Percentiles rank a stretch among this genome's conserved stretches.
phyloP scores from a whole-genome alignment of 1,140 invertebrate species.

The Sitodiplosis mosellana region DNA sequence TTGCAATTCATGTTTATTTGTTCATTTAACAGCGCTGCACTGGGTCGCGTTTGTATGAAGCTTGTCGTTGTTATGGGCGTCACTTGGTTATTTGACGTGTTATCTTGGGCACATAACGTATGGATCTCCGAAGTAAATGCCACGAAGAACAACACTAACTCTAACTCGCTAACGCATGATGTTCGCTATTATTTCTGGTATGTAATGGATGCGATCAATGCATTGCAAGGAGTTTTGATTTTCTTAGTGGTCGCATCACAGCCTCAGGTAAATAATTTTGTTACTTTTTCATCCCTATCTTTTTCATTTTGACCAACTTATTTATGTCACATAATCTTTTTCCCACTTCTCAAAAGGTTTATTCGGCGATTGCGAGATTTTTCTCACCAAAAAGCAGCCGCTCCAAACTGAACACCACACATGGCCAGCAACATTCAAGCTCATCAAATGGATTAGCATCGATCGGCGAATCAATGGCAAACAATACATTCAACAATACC shows the following conservation, averaged over 20 bases:
- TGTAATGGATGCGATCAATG: slow-evolving; percentile 61
- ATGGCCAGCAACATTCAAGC: slow-evolving; percentile 35
- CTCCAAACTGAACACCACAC: slow-evolving; percentile 34
- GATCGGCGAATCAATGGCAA: slow-evolving; percentile 50
- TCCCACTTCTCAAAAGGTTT: slow-evolving; percentile 29
- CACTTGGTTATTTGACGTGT: slow-evolving; percentile 64
- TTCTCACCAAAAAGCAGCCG: slow-evolving; percentile 34
- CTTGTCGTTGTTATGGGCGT: slow-evolving; percentile 72
- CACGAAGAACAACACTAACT: no score
- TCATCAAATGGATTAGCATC: slow-evolving; percentile 59
- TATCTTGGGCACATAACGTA: slow-evolving; percentile 33
- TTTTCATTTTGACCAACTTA: not conserved
- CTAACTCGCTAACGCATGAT: no score
- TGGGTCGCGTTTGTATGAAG: slow-evolving; percentile 63
- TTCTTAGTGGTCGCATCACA: slow-evolving; percentile 77
- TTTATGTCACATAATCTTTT: no score
- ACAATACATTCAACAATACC: slow-evolving; percentile 47
- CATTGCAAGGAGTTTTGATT: slow-evolving; percentile 72
- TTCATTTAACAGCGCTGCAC: slow-evolving; percentile 38
- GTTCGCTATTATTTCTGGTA: slow-evolving; percentile 62
- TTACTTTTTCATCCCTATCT: not conserved
- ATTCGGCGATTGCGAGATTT: slow-evolving; percentile 44
- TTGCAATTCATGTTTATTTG: slow-evolving; percentile 5
- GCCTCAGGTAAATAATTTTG: slow-evolving; percentile 38
- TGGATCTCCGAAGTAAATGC: slow-evolving; percentile 20